Conservation (phyloP, 2,888 invertebrate species). For the Drosophila seclusa region DNA sequence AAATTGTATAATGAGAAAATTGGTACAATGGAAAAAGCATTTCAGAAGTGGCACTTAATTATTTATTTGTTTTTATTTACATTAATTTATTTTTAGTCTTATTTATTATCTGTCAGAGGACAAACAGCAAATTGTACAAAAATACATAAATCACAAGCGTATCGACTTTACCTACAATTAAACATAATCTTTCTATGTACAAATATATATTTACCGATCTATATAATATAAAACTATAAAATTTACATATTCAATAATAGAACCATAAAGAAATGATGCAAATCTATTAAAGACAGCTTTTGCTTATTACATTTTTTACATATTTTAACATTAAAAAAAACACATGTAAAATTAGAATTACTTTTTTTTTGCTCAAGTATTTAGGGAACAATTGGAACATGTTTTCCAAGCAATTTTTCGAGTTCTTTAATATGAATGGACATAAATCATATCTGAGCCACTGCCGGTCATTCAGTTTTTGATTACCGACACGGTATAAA, state of each 20-base stretch:
- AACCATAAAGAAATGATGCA: not conserved
- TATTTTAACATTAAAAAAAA: not conserved
- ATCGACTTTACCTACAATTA: not conserved
- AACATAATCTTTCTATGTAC: not conserved
- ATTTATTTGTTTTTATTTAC: not conserved
- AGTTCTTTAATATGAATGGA: conserved; percentile 1
- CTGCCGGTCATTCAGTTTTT: conserved; percentile 14
- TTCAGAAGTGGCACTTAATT: not conserved
- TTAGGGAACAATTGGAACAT: not conserved
- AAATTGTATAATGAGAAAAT: not conserved
- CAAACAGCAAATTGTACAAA: not conserved
- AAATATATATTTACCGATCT: not conserved
- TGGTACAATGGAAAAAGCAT: not conserved
- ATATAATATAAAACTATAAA: not conserved
- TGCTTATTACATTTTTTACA: not conserved
- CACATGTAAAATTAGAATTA: not conserved
- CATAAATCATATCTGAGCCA: conserved; percentile 7
- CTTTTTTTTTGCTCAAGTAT: not conserved
- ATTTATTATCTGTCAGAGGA: not conserved
- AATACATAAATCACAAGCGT: not conserved
- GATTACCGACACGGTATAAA: conserved; percentile 18
- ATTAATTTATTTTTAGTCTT: not conserved
- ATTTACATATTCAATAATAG: not conserved
- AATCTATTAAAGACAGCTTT: not conserved
- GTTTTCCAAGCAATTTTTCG: not conserved